Conservation (phyloP, 2,797 vertebrate genomes). For the Spea hammondii region DNA sequence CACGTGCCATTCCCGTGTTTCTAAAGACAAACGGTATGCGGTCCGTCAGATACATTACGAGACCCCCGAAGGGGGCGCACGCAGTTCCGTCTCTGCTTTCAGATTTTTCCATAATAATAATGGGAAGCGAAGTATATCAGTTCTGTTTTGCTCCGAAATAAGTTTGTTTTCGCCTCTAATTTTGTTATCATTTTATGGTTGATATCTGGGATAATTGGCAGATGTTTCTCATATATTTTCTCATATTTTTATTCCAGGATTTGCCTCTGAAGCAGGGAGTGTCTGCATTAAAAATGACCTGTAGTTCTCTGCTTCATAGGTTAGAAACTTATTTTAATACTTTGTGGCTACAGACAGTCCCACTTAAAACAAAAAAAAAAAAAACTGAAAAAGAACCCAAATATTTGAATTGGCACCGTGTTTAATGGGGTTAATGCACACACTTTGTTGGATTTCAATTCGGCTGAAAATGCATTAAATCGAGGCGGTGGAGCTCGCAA, state of each 20-base stretch:
- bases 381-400: conserved; percentile 57
- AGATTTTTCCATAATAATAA: no score
- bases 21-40: no score
- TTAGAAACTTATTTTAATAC: conserved; percentile 99
- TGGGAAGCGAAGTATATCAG: conserved; percentile 64
- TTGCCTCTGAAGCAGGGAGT: conserved; percentile 99
- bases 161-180: conserved; percentile 68
- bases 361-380: conserved; percentile 62
- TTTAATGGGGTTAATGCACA: conserved; percentile 67
- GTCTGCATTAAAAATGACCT: conserved; percentile 99
- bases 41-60: no score
- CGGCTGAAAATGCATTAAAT: conserved; percentile 61
- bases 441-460: conserved; percentile 57
- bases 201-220: conserved; percentile 89
- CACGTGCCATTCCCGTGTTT: no score
- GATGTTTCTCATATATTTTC: conserved; percentile 99
- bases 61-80: no score
- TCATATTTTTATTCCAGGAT: conserved; percentile 99
- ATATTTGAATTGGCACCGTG: conserved; percentile 70
- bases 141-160: conserved; percentile 74
- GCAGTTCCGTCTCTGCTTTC: no score
- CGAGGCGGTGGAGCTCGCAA: conserved; percentile 65
- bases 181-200: conserved; percentile 74
- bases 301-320: conserved; percentile 99
- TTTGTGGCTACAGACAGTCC: conserved; percentile 98